These are phyloP conservation scores for Cheirogaleus major DNA, from an alignment of 2,797 vertebrate genomes.

Conservation along the genomic window DNA sequence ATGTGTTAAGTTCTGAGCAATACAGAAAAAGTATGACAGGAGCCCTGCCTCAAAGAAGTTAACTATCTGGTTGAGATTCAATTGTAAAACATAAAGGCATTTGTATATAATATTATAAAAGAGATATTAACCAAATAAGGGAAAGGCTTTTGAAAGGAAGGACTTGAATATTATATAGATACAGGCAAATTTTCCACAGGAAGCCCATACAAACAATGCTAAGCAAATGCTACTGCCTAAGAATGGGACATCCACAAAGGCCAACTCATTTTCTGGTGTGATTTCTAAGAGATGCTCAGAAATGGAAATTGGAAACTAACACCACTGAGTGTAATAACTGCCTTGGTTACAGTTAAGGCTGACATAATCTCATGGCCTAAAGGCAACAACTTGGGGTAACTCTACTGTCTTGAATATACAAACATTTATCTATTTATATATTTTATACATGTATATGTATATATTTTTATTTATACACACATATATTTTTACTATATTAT, in stretches of 20 bases:
- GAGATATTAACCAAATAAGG: not conserved
- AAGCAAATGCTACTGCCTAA: not conserved
- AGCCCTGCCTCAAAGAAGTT: not conserved
- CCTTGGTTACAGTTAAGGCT: not conserved
- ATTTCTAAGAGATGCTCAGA: constrained; percentile 8
- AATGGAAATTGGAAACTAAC: not conserved
- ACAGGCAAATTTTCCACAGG: not conserved
- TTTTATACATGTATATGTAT: not conserved
- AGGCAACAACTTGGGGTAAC: not conserved
- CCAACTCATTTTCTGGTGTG: not conserved
- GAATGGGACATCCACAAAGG: not conserved
- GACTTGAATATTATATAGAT: not conserved
- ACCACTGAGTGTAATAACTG: not conserved
- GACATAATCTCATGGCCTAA: not conserved
- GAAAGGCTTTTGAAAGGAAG: constrained; percentile 11
- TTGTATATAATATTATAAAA: not conserved
- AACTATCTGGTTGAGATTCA: not conserved
- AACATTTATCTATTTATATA: not conserved
- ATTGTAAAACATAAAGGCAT: not conserved
- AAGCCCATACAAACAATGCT: not conserved
- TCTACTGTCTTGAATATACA: not conserved
- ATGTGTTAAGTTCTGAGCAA: not conserved
- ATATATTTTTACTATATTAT: not conserved
- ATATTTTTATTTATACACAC: not conserved
- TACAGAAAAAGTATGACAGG: not conserved